phyloP scores from a whole-genome alignment of 2,113 vertebrate genomes.

The Rhabdornis inornatus region DNA sequence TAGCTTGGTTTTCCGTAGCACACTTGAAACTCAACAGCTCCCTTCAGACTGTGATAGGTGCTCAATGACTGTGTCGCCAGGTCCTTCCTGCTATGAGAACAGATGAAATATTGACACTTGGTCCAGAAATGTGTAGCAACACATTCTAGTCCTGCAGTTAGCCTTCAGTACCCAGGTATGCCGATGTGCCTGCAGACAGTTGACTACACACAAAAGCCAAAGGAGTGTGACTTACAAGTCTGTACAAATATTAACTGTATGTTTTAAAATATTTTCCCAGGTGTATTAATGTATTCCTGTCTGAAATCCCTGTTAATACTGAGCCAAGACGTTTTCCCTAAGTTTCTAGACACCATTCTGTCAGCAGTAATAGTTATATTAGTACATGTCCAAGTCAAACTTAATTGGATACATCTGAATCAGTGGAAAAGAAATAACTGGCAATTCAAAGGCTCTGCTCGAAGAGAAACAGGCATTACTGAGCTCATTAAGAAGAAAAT shows the following conservation, averaged over 20 bases:
- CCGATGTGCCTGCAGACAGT: not conserved
- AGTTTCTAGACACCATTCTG: constrained; percentile 8
- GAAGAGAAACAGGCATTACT: constrained; percentile 52
- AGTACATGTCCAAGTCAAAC: constrained; percentile 31
- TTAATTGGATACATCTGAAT: constrained; percentile 68
- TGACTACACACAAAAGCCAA: not conserved
- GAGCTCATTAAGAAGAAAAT: constrained; percentile 71
- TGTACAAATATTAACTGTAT: not conserved
- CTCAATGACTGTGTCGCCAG: not conserved
- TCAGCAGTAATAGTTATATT: constrained; percentile 28
- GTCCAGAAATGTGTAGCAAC: not conserved
- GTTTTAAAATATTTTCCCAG: not conserved
- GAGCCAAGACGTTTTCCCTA: not conserved
- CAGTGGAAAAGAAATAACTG: constrained; percentile 59
- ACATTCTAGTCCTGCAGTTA: not conserved
- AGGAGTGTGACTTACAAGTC: not conserved
- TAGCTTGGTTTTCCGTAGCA: not conserved
- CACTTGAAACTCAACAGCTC: not conserved
- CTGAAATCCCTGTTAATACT: not conserved
- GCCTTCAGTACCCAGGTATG: not conserved
- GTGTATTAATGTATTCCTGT: not conserved
- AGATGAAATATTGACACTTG: not conserved
- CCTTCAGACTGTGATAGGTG: not conserved
- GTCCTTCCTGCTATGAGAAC: not conserved
- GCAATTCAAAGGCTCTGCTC: constrained; percentile 54